Evolutionary conservation across 2,797 vertebrate genomes (phyloP), one percentile per base, ranked within the genome.

Genomic region (Limosa lapponica): DNA sequence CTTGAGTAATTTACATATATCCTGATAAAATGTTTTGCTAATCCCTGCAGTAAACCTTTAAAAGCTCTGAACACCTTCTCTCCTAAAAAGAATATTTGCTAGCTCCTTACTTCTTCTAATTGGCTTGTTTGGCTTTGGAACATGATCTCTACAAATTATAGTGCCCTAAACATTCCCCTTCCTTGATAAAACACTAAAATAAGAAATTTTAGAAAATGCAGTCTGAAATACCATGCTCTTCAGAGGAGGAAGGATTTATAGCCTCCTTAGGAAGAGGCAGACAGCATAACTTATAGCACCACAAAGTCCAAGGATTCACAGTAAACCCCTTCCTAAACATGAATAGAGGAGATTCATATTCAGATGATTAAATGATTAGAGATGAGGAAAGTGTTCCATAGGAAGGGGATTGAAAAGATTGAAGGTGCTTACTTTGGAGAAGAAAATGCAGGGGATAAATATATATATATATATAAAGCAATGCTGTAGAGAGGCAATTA

Each of bases 301-400:
- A 22, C 72, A 66, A 87, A 95, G 59, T 62, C 66, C 55, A 85
- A 74, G 82, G 74, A 85, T 93, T 95, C 91, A 71, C 44, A 78
- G 52, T 87, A 93, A 91, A 93, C 46, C 52, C 32, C 44, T 91
- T 87, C 61, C 71, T 77, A 87, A 92, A 52, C 30, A 43, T 27
- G 82, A 92, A 61, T 28, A 49, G 84, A 57, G 22, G n/a, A 90
- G 55, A 93, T 92, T 90, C 52, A 78, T 69, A 87, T 88, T 87
- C 69, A 84, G 52, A 82, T 91, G 59, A 82, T 92, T 78, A 95
- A 90, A 72, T 82, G 4, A 84, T 92, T 87, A 90, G 48, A 80
- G 48, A 30, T 73, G 27, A 89, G 49, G 23, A 67, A 89, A 78
- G 28, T 41, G 30, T 89, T 90, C 80, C 30, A 46, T n/a, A 58